Evolutionary conservation across 2,113 vertebrate species (phyloP).

Genomic region (Indri indri): DNA sequence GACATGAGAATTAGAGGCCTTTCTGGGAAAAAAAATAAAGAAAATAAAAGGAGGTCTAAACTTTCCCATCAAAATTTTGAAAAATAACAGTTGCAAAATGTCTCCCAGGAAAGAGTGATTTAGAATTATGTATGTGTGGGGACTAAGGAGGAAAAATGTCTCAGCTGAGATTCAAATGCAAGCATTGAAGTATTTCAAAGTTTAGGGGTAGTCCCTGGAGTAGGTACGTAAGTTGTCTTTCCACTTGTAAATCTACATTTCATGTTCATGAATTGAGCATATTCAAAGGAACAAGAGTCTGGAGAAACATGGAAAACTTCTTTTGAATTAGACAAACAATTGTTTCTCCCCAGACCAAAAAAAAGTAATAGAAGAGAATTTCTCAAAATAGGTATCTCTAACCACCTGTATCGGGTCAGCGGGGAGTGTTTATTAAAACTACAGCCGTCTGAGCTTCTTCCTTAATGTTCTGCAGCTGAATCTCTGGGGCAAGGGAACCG

Average conservation of each 20-base stretch:
- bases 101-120: neutral
- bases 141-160: neutral
- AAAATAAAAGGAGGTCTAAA: neutral
- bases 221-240: neutral
- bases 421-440: neutral
- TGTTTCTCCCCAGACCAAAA: neutral
- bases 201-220: neutral
- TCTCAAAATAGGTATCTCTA: neutral
- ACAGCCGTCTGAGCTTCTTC: neutral
- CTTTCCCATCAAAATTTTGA: neutral
- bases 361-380: neutral
- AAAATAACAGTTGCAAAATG: neutral
- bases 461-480: neutral
- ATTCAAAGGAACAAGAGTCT: neutral
- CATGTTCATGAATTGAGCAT: neutral
- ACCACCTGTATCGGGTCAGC: neutral
- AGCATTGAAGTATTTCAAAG: neutral
- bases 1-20: neutral
- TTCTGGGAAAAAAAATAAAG: neutral
- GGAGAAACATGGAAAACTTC: neutral
- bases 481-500: neutral
- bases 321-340: neutral
- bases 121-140: neutral
- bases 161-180: neutral
- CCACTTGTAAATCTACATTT: neutral